Evolutionary conservation across 2,113 vertebrate genomes (phyloP), one percentile per base, ranked within the genome.

Genomic region (Edolisoma coerulescens): DNA sequence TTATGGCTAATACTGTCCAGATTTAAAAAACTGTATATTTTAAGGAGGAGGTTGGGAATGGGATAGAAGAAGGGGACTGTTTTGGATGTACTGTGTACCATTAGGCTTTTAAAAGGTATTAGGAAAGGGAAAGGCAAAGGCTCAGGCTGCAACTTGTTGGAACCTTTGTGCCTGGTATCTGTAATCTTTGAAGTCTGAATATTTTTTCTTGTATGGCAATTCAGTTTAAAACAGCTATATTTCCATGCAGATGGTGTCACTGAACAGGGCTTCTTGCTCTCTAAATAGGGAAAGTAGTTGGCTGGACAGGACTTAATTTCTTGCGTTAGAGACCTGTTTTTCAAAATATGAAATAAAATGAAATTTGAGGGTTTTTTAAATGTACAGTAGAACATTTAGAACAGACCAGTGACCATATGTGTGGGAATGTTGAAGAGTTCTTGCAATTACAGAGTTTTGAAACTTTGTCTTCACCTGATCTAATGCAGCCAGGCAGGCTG

Each of bases 391-490:
- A n/a, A n/a, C n/a, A n/a, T n/a, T n/a, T n/a, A n/a, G n/a, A n/a
- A n/a, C n/a, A n/a, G n/a, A n/a, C n/a, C n/a, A n/a, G 21, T 59
- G 16, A 71, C 19, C 1, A 0, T 67, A 12, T 67, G 14, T 0
- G 0, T 73, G 32, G 9, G 20, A 7, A 21, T 50, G 13, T 23
- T n/a, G 30, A 78, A 42, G 57, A 19, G 13, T 65, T 93, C 28
- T 53, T 83, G 49, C 5, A n/a, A 3, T 23, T 27, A 18, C 19
- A 71, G 35, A 41, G 26, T 42, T 82, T 82, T 45, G 23, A 53
- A 67, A 7, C 11, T 37, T 27, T 6, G 3, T 78, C 20, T 87
- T 81, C 30, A 35, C 47, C 37, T 83, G 30, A 56, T 68, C 21
- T 33, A 54, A 71, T 89, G 49, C 11, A 63, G 33, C 10, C 2